Conservation (phyloP, 2,888 invertebrate genomes). For the Alcis repandata region DNA sequence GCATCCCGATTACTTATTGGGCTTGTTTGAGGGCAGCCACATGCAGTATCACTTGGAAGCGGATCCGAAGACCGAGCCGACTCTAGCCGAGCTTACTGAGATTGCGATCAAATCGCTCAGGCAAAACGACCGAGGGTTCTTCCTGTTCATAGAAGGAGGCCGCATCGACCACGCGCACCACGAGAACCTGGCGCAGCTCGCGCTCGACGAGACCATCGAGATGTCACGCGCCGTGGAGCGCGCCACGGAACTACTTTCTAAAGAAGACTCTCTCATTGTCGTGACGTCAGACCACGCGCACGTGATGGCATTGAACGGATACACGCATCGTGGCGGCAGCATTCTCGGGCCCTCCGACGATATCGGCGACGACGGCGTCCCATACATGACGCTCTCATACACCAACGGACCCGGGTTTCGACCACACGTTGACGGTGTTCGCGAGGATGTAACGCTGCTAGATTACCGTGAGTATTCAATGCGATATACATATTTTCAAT, state of each 20-base stretch:
- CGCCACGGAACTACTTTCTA: slow-evolving; percentile 73
- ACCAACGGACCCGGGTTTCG: slow-evolving; percentile 88
- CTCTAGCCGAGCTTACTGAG: slow-evolving; percentile 81
- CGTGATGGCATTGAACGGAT: slow-evolving; percentile 89
- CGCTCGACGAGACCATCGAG: slow-evolving; percentile 90
- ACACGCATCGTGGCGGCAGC: slow-evolving; percentile 84
- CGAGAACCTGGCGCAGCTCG: slow-evolving; percentile 82
- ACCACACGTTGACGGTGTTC: slow-evolving; percentile 59
- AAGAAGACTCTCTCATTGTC: slow-evolving; percentile 91
- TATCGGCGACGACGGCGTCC: slow-evolving; percentile 78
- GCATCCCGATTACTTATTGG: slow-evolving; percentile 88
- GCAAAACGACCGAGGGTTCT: slow-evolving; percentile 89
- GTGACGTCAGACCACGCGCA: slow-evolving; percentile 93
- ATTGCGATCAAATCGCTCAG: slow-evolving; percentile 90
- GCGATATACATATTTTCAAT: too few species aligned
- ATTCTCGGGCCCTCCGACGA: slow-evolving; percentile 74
- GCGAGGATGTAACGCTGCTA: slow-evolving; percentile 77
- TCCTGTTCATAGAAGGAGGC: slow-evolving; percentile 91
- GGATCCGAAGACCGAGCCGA: slow-evolving; percentile 65
- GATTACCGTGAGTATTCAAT: slow-evolving; percentile 58
- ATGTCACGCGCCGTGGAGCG: slow-evolving; percentile 86
- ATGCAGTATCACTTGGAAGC: slow-evolving; percentile 89
- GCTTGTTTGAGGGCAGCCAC: slow-evolving; percentile 88
- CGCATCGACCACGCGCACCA: slow-evolving; percentile 91
- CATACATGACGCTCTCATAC: slow-evolving; percentile 88